Percentiles rank a stretch among this genome's conserved stretches.
Conservation (phyloP, 1,140 invertebrate species). For the Pectinophora gossypiella region DNA sequence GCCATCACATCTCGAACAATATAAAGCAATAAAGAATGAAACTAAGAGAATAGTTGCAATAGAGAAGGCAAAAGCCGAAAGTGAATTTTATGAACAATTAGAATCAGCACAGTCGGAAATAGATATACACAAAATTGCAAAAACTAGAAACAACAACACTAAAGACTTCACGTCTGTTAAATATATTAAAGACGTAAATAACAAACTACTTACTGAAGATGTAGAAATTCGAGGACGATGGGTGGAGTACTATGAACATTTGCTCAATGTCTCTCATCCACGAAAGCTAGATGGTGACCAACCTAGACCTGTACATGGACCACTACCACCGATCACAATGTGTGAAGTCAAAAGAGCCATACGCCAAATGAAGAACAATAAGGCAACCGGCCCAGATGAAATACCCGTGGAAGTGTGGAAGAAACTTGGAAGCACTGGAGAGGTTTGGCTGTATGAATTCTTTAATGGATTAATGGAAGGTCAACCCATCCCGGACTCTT, state of each 20-base stretch:
- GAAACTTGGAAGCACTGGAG: slow-evolving; percentile 4
- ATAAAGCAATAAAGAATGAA: too few species aligned
- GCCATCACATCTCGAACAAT: too few species aligned
- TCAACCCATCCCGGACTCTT: neutral
- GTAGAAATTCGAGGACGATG: neutral
- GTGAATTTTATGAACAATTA: too few species aligned
- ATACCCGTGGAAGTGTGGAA: slow-evolving; percentile 31
- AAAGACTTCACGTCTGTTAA: neutral
- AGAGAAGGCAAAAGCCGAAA: too few species aligned
- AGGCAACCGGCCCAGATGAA: slow-evolving; percentile 34
- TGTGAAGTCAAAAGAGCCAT: slow-evolving; percentile 11
- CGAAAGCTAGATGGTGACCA: neutral
- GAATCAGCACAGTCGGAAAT: too few species aligned
- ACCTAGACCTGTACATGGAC: neutral
- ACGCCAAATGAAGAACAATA: slow-evolving; percentile 15
- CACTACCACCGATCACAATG: neutral
- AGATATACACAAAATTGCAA: slow-evolving; percentile 1
- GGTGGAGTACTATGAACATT: slow-evolving; percentile 2
- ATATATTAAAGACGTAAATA: neutral
- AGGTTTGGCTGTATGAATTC: neutral
- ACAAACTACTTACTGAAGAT: neutral
- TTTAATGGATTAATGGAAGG: neutral
- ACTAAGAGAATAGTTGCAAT: too few species aligned
- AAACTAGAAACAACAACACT: neutral
- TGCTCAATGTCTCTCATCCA: neutral